A percentile compares a stretch with the other conserved stretches of the same genome.
Conservation (phyloP, 2,888 invertebrate genomes). For the Melolontha melolontha region DNA sequence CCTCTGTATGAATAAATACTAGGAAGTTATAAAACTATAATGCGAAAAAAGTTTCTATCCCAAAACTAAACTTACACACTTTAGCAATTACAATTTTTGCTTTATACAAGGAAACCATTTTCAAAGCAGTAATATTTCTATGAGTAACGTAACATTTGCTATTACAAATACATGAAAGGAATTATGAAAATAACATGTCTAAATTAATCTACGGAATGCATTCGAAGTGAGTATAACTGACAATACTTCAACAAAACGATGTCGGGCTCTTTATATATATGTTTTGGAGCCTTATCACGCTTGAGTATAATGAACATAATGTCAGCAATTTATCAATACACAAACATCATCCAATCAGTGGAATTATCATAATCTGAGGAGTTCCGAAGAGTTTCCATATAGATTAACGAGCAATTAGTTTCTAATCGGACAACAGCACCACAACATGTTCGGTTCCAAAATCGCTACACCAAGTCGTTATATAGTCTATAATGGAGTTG, state of each 20-base stretch:
- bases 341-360: slow-evolving; percentile 49
- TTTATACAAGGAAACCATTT: too few species aligned
- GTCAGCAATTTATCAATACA: slow-evolving; percentile 45
- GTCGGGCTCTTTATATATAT: slow-evolving; percentile 1
- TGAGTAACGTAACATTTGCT: too few species aligned
- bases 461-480: slow-evolving; percentile 50
- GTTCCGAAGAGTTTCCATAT: slow-evolving; percentile 50
- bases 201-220: too few species aligned
- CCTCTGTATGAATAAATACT: too few species aligned
- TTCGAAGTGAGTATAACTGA: slow-evolving; percentile 3
- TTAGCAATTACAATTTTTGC: too few species aligned
- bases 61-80: too few species aligned
- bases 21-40: too few species aligned
- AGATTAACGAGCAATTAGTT: slow-evolving; percentile 26
- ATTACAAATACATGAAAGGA: too few species aligned
- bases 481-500: slow-evolving; percentile 55
- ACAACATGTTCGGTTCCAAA: slow-evolving; percentile 50
- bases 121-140: too few species aligned
- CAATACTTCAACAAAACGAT: slow-evolving; percentile 7
- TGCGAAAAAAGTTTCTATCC: too few species aligned
- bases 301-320: slow-evolving; percentile 50
- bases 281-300: slow-evolving; percentile 39
- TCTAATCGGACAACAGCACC: slow-evolving; percentile 21
- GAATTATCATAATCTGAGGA: slow-evolving; percentile 54
- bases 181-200: too few species aligned